phyloP scores from a whole-genome alignment of 2,797 vertebrate species.

The Chelidonichthys spinosus region DNA sequence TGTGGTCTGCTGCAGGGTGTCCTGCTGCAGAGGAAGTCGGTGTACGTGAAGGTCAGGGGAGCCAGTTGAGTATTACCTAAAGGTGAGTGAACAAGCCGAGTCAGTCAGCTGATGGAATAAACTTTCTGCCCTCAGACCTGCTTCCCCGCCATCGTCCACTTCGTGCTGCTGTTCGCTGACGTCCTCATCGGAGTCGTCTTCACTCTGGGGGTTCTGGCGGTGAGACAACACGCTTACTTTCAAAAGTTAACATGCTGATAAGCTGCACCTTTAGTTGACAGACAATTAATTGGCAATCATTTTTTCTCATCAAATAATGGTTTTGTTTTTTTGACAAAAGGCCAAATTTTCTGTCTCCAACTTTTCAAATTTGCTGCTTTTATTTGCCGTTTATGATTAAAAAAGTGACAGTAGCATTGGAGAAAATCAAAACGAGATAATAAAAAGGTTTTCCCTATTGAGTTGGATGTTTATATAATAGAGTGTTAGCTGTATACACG shows the following conservation, averaged over 20 bases:
- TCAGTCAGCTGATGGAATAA: neutral
- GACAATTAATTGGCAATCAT: too few species aligned
- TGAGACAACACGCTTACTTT: constrained; percentile 33
- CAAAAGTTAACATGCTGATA: neutral
- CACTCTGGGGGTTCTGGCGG: constrained; percentile 55
- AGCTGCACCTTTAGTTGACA: neutral
- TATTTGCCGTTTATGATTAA: too few species aligned
- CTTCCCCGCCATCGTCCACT: constrained; percentile 46
- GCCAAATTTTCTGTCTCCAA: too few species aligned
- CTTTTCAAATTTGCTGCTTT: too few species aligned
- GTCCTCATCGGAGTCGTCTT: constrained; percentile 22
- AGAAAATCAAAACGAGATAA: too few species aligned
- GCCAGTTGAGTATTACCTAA: too few species aligned
- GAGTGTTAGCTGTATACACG: too few species aligned
- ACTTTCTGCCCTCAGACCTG: constrained; percentile 55
- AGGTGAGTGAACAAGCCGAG: neutral
- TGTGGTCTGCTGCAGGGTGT: rapidly evolving
- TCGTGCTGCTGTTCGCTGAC: rapidly evolving
- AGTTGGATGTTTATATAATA: too few species aligned
- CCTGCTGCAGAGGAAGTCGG: rapidly evolving
- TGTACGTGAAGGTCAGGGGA: constrained; percentile 22
- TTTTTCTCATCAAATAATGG: too few species aligned
- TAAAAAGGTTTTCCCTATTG: too few species aligned
- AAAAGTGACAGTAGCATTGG: too few species aligned
- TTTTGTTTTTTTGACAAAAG: too few species aligned